Conservation (phyloP, 1,140 invertebrate genomes). For the Drosophila rhopaloa region DNA sequence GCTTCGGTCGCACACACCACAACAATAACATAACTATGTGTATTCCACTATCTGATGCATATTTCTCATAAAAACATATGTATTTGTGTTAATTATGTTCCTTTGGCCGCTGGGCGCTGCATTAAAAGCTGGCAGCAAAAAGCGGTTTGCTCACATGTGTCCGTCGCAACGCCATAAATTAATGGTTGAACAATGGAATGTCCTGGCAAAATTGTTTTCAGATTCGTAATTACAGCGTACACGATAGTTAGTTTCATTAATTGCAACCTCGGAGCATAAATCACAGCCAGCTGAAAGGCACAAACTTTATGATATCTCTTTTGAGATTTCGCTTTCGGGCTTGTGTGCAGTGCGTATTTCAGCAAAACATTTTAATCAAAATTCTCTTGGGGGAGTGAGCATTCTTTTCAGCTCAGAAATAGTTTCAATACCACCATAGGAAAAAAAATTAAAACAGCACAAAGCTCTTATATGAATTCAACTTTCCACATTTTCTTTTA, state of each 20-base stretch:
- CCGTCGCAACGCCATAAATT: slow-evolving; percentile 33
- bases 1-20: slow-evolving; percentile 27
- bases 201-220: slow-evolving; percentile 49
- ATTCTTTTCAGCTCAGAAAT: background rate
- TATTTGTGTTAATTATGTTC: slow-evolving; percentile 51
- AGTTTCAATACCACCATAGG: background rate
- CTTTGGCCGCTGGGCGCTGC: slow-evolving; percentile 6
- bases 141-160: slow-evolving; percentile 18
- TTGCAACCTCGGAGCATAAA: slow-evolving; percentile 41
- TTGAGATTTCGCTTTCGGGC: slow-evolving; percentile 14
- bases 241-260: slow-evolving; percentile 55
- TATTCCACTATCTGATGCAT: slow-evolving; percentile 38
- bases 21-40: slow-evolving; percentile 25
- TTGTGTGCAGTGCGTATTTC: background rate
- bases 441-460: background rate
- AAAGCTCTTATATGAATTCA: no score
- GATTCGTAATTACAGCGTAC: slow-evolving; percentile 45
- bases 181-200: slow-evolving; percentile 37
- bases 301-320: slow-evolving; percentile 12
- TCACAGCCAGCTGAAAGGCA: slow-evolving; percentile 11
- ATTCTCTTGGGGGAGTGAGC: background rate
- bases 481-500: background rate
- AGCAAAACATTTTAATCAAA: slow-evolving; percentile 20
- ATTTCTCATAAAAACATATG: slow-evolving; percentile 51
- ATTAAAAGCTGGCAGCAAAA: slow-evolving; percentile 32